These are phyloP conservation scores for Sinotaia quadrata DNA, from an alignment of 2,888 invertebrate species.

Conservation along the genomic window DNA sequence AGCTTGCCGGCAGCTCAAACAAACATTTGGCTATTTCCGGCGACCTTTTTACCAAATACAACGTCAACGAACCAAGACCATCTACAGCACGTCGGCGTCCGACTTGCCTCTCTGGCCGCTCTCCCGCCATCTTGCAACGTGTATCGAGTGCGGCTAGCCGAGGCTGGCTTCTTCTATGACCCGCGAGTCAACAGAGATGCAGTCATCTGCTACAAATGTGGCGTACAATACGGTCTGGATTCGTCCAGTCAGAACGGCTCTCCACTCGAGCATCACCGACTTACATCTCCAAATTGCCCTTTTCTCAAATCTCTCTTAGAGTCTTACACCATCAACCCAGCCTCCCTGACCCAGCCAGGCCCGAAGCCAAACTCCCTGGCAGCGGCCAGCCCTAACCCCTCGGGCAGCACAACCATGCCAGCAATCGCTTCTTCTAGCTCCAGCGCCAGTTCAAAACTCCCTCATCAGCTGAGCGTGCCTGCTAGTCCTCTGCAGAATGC, in stretches of 20 bases:
- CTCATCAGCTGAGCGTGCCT: too few relatives aligned
- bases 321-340: background rate
- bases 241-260: background rate
- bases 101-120: constrained; percentile 16
- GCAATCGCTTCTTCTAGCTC: too few relatives aligned
- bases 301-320: background rate
- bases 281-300: background rate
- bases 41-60: constrained; percentile 1
- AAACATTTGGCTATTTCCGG: background rate
- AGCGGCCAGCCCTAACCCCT: too few relatives aligned
- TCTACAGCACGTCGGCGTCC: constrained; percentile 15
- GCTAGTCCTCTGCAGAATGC: too few relatives aligned
- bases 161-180: constrained; percentile 19
- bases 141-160: constrained; percentile 18
- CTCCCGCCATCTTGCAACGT: constrained; percentile 5
- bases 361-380: too few relatives aligned
- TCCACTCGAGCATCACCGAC: background rate
- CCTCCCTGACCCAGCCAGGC: background rate
- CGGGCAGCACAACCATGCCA: too few relatives aligned
- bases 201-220: constrained; percentile 17
- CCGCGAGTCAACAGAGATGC: background rate
- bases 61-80: background rate
- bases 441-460: too few relatives aligned
- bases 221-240: background rate
- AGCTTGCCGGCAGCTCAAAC: background rate